Percentiles rank a stretch among this genome's conserved stretches.
These are phyloP conservation scores for Cistogaster globosa DNA, from an alignment of 2,888 invertebrate genomes.

Conservation along the genomic window DNA sequence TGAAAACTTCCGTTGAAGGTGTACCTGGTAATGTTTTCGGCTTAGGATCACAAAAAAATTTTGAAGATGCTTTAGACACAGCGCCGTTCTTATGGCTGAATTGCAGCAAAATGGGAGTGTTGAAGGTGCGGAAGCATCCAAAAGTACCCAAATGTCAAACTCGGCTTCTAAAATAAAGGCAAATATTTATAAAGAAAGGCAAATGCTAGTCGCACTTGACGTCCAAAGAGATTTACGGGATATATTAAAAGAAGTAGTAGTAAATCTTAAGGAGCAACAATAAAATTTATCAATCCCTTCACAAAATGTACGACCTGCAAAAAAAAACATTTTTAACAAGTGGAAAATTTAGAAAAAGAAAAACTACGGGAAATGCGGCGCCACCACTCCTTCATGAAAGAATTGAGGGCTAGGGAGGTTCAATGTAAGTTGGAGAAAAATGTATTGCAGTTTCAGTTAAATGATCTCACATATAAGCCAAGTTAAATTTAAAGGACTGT, in stretches of 20 bases:
- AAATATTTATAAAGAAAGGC: too few species aligned
- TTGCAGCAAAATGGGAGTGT: conserved; percentile 5
- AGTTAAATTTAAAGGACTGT: not conserved
- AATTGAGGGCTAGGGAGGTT: conserved; percentile 29
- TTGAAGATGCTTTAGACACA: conserved; percentile 3
- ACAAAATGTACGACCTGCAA: conserved; percentile 9
- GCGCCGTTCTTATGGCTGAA: conserved; percentile 10
- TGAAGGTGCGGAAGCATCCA: conserved; percentile 3
- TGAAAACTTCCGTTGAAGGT: too few species aligned
- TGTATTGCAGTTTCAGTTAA: not conserved
- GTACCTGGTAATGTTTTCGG: too few species aligned
- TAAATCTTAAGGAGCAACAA: not conserved
- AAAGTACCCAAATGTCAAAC: conserved; percentile 3
- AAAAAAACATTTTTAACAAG: not conserved
- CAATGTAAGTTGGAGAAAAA: too few species aligned
- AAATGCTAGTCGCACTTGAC: not conserved
- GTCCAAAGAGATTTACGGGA: not conserved
- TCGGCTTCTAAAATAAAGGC: not conserved
- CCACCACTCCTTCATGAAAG: conserved; percentile 6
- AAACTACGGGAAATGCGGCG: conserved; percentile 3
- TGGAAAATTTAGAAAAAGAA: conserved; percentile 28
- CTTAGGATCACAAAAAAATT: too few species aligned
- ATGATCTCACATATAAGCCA: not conserved
- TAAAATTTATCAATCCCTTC: not conserved
- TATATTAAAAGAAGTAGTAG: not conserved